Percentiles rank a stretch among this genome's conserved stretches.
Evolutionary conservation across 2,113 vertebrate species (phyloP).

Genomic region (Archilochus colubris): DNA sequence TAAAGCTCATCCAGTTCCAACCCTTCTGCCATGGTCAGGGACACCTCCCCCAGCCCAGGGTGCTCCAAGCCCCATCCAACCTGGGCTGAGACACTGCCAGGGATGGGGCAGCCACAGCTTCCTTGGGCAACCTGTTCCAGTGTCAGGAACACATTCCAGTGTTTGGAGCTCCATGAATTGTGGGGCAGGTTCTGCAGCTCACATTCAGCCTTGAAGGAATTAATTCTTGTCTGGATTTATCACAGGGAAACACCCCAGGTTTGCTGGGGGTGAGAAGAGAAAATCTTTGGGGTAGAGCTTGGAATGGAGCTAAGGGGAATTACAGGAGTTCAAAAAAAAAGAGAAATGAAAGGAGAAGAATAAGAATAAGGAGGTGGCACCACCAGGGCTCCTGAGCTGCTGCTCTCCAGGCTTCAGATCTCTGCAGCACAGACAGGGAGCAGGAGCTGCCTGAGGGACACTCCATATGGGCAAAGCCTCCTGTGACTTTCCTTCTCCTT

Average conservation of each 20-base stretch:
- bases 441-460: background rate
- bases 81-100: too few species aligned
- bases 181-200: background rate
- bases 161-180: background rate
- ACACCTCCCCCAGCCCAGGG: too few species aligned
- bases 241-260: fast-evolving
- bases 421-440: background rate
- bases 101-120: too few species aligned
- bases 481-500: background rate
- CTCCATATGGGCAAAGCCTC: background rate
- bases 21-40: too few species aligned
- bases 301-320: background rate
- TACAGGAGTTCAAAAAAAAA: background rate
- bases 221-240: background rate
- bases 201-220: background rate
- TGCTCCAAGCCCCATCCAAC: too few species aligned
- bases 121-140: too few species aligned
- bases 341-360: too few species aligned
- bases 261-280: background rate
- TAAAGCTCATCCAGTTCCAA: too few species aligned
- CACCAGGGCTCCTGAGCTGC: background rate
- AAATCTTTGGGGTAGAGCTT: background rate
- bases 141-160: too few species aligned
- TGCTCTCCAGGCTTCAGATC: background rate
- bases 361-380: background rate